Percentiles rank a stretch among this genome's conserved stretches.
phyloP scores from a whole-genome alignment of 2,797 vertebrate species.

The Poeciliopsis infans region DNA sequence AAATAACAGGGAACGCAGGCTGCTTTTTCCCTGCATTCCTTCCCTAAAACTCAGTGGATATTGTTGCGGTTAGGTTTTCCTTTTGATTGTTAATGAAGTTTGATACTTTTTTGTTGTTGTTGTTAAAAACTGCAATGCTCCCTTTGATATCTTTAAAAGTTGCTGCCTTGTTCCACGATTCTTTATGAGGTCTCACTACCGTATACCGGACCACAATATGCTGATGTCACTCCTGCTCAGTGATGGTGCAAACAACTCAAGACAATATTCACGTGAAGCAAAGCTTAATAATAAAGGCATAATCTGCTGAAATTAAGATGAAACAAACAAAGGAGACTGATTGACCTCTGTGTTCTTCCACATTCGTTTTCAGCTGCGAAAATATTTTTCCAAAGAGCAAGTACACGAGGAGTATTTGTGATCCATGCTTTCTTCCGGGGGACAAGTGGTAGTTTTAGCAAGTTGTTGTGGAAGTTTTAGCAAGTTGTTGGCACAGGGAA shows the following conservation, averaged over 20 bases:
- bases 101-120: not conserved
- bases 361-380: not conserved
- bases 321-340: not conserved
- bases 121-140: conserved; percentile 12
- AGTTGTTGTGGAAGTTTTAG: no score
- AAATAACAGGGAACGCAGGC: conserved; percentile 51
- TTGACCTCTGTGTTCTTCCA: not conserved
- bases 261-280: not conserved
- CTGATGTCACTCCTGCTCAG: not conserved
- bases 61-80: not conserved
- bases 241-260: not conserved
- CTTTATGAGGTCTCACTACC: not conserved
- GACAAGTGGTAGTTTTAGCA: not conserved
- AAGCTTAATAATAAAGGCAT: not conserved
- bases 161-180: not conserved
- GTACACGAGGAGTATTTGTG: not conserved
- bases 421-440: not conserved
- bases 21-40: conserved; percentile 36
- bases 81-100: conserved; percentile 18
- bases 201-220: not conserved
- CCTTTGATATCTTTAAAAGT: conserved; percentile 15
- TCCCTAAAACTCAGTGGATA: conserved; percentile 19
- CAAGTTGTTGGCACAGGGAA: not conserved
- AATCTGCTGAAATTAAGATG: not conserved
- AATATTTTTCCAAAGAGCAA: not conserved